Conservation (phyloP, 2,113 vertebrate species). For the Cephalopterus ornatus region DNA sequence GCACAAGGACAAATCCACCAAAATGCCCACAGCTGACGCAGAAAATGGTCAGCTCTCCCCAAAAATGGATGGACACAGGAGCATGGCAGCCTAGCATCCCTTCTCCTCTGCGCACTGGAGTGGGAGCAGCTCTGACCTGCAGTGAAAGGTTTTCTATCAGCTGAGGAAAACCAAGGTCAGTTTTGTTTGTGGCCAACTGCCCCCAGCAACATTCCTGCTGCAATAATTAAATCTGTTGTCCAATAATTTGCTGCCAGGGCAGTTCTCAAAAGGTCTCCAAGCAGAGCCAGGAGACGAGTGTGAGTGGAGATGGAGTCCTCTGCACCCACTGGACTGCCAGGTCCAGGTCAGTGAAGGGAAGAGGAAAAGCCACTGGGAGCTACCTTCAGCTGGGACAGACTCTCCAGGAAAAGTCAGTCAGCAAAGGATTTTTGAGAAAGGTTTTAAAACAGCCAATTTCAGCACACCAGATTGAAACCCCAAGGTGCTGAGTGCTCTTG, state of each 20-base stretch:
- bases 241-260: background rate
- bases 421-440: background rate
- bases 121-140: background rate
- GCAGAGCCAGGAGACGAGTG: background rate
- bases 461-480: background rate
- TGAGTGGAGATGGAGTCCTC: background rate
- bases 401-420: background rate
- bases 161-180: conserved; percentile 50
- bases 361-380: background rate
- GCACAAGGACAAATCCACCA: background rate
- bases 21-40: background rate
- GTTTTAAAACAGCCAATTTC: background rate
- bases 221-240: conserved; percentile 51
- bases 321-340: background rate
- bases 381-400: background rate
- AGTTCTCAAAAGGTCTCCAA: conserved; percentile 26
- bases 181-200: conserved; percentile 42
- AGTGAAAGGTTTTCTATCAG: background rate
- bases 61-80: accelerated
- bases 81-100: background rate
- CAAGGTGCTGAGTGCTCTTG: accelerated
- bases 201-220: conserved; percentile 12
- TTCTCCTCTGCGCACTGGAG: accelerated
- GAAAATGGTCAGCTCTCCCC: background rate
- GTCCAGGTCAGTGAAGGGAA: background rate